Conservation (phyloP, 2,113 vertebrate genomes). For the Zosterops borbonicus region DNA sequence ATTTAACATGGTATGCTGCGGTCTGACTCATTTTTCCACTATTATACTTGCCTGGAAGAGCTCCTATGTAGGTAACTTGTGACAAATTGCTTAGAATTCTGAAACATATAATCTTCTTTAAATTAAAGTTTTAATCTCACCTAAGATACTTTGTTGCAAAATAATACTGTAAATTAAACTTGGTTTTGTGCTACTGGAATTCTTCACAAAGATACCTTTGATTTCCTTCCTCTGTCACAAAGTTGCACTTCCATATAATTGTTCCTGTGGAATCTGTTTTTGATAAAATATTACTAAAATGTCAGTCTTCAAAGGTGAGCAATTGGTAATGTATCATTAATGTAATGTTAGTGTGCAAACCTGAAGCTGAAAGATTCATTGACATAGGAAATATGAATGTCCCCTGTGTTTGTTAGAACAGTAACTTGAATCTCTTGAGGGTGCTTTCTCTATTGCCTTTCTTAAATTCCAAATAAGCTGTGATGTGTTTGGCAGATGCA, state of each 20-base stretch:
- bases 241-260: background rate
- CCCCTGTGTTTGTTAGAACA: background rate
- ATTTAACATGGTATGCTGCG: background rate
- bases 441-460: background rate
- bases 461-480: background rate
- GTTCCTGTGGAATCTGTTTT: background rate
- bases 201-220: background rate
- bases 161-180: background rate
- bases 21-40: background rate
- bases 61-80: background rate
- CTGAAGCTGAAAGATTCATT: background rate
- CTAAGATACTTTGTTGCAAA: background rate
- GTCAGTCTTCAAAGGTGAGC: background rate
- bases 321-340: background rate
- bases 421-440: background rate
- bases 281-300: background rate
- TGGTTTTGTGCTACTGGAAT: background rate
- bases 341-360: background rate
- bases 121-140: background rate
- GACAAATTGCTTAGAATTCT: background rate
- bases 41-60: background rate
- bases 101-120: background rate
- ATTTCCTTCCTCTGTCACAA: background rate
- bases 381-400: background rate
- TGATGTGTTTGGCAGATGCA: constrained; percentile 6